phyloP scores from a whole-genome alignment of 2,113 vertebrate genomes.

The Petrocephalus zakoni region DNA sequence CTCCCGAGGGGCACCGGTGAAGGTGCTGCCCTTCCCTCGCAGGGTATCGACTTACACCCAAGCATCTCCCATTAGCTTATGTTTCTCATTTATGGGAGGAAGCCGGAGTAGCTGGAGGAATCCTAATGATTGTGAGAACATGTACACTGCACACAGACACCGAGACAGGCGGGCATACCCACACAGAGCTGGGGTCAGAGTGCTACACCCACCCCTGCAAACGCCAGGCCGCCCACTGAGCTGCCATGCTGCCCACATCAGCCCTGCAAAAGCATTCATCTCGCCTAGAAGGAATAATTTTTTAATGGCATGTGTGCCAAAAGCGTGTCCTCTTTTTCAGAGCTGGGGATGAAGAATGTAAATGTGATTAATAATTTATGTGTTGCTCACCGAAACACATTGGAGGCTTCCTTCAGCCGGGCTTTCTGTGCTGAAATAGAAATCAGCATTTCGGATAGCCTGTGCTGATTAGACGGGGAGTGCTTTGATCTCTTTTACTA shows the following conservation, averaged over 20 bases:
- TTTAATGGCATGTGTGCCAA: conserved; percentile 31
- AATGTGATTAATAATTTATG: conserved; percentile 37
- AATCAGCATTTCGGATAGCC: conserved; percentile 41
- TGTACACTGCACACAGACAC: background rate
- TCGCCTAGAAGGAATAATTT: conserved; percentile 41
- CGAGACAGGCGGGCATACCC: background rate
- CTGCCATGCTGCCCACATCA: background rate
- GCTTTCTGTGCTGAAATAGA: conserved; percentile 36
- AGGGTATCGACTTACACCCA: background rate
- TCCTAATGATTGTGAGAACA: background rate
- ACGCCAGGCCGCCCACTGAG: background rate
- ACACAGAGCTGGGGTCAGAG: background rate
- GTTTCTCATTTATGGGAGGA: background rate
- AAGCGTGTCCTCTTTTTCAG: conserved; percentile 21
- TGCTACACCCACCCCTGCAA: background rate
- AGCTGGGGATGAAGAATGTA: conserved; percentile 25
- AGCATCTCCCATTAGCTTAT: background rate
- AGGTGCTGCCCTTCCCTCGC: background rate
- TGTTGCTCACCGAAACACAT: conserved; percentile 22
- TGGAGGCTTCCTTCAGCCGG: conserved; percentile 6
- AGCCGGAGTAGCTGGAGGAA: background rate
- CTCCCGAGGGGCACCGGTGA: background rate
- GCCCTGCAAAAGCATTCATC: conserved; percentile 41
- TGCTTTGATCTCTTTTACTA: conserved; percentile 13
- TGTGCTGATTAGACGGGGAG: conserved; percentile 26